Conservation (phyloP, 2,797 vertebrate genomes). For the Danio aesculapii region DNA sequence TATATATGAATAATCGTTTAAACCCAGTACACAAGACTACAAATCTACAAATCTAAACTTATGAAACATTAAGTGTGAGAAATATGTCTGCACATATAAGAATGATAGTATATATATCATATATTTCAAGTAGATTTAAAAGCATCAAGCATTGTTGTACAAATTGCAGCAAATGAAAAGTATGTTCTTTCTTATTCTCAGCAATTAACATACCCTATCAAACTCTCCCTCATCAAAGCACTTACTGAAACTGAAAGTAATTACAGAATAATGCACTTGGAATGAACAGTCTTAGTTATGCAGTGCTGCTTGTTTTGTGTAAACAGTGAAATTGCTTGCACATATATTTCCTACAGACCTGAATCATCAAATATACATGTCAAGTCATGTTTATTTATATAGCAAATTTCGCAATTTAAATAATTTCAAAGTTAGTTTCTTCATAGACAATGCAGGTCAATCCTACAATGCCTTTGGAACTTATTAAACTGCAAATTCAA, state of each 20-base stretch:
- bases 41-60: neutral
- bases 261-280: neutral
- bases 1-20: no score
- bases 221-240: neutral
- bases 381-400: neutral
- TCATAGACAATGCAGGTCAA: neutral
- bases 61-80: no score
- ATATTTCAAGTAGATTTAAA: neutral
- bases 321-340: neutral
- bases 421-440: neutral
- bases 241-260: slow-evolving; percentile 6
- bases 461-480: neutral
- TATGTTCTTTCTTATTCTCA: neutral
- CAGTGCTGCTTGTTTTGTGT: neutral
- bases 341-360: neutral
- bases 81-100: neutral
- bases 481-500: neutral
- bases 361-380: neutral
- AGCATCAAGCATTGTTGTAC: neutral
- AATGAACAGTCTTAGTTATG: neutral
- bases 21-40: neutral
- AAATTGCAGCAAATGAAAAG: neutral
- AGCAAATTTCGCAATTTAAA: neutral
- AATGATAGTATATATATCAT: neutral
- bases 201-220: neutral